Percentiles rank a stretch among this genome's conserved stretches.
Evolutionary conservation across 1,140 invertebrate species (phyloP).

Genomic region (Drosophila arawakana): DNA sequence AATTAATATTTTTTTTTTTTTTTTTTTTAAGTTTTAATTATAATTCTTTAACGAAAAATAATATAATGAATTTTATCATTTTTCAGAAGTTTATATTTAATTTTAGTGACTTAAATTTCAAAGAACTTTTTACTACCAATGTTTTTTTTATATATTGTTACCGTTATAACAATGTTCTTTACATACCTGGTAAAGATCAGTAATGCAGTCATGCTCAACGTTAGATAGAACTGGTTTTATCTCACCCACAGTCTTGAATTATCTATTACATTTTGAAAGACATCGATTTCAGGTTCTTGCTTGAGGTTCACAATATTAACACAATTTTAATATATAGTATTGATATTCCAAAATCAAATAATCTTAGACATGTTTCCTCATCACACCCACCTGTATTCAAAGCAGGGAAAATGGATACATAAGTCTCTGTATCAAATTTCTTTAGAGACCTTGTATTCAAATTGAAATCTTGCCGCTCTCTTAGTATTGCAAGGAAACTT

Average conservation of each 20-base stretch:
- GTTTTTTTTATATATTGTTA: too few species aligned
- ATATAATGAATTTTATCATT: neutral
- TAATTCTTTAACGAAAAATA: slow-evolving; percentile 6
- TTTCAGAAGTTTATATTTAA: neutral
- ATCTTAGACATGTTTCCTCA: too few species aligned
- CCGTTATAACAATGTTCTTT: too few species aligned
- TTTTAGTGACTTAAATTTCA: slow-evolving; percentile 9
- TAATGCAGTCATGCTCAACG: slow-evolving; percentile 49
- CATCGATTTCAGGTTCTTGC: too few species aligned
- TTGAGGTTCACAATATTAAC: neutral
- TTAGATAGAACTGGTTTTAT: neutral
- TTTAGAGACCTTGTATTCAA: slow-evolving; percentile 10
- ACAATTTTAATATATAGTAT: neutral
- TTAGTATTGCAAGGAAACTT: slow-evolving; percentile 3
- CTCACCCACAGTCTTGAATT: neutral
- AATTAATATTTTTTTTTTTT: slow-evolving; percentile 18
- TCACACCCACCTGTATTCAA: too few species aligned
- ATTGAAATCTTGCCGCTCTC: neutral
- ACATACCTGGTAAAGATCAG: too few species aligned
- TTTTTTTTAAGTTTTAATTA: slow-evolving; percentile 3
- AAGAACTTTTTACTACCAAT: neutral
- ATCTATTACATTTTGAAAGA: neutral
- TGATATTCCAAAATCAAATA: too few species aligned
- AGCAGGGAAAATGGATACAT: too few species aligned
- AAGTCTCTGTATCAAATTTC: slow-evolving; percentile 26